Percentiles rank a stretch among this genome's conserved stretches.
Conservation (phyloP, 2,113 vertebrate species). For the Archilochus colubris region DNA sequence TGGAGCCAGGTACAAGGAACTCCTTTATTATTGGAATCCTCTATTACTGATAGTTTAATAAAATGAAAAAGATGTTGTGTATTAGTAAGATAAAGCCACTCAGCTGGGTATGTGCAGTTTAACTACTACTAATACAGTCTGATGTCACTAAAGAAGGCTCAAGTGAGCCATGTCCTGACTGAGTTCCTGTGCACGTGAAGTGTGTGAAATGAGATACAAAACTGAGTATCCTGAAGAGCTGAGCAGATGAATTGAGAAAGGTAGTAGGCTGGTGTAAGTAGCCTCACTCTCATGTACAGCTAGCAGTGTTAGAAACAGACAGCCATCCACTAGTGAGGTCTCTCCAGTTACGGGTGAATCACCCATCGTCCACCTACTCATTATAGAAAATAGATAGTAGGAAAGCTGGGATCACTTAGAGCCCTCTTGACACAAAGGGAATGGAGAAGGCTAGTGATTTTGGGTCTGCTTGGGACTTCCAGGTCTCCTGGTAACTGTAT, state of each 20-base stretch:
- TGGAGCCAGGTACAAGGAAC: constrained; percentile 87
- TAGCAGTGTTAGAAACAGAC: background rate
- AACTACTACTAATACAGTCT: background rate
- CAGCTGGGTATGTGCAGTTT: background rate
- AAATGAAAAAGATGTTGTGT: background rate
- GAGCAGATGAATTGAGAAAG: background rate
- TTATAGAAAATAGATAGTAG: background rate
- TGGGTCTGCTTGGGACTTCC: background rate
- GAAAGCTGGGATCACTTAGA: background rate
- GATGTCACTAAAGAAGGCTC: background rate
- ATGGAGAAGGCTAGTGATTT: background rate
- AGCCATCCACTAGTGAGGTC: background rate
- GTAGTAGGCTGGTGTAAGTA: background rate
- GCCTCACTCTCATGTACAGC: background rate
- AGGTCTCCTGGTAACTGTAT: accelerated
- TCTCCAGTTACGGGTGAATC: background rate
- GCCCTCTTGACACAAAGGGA: background rate
- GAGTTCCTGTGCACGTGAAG: background rate
- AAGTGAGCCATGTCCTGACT: background rate
- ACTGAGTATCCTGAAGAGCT: background rate
- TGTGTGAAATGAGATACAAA: background rate
- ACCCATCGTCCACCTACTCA: background rate
- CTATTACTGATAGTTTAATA: background rate
- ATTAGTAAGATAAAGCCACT: background rate
- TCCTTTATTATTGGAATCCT: background rate